phyloP scores from a whole-genome alignment of 2,113 vertebrate genomes.

The Hypanus sabinus region DNA sequence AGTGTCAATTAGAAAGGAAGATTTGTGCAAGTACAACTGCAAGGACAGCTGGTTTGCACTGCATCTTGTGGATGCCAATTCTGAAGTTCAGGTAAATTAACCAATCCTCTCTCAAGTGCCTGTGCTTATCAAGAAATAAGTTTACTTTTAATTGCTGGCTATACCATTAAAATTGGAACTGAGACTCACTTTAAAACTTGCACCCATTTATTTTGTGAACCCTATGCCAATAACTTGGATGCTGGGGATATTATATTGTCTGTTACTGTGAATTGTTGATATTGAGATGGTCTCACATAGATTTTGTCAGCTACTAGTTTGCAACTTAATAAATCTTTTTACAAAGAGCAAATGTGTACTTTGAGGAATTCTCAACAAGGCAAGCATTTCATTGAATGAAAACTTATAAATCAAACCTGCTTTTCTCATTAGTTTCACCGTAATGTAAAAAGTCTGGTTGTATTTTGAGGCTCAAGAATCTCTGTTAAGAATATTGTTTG shows the following conservation, averaged over 20 bases:
- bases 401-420: no score
- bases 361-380: no score
- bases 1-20: conserved; percentile 91
- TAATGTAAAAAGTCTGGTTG: no score
- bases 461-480: no score
- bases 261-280: background rate
- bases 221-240: background rate
- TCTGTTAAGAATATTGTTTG: no score
- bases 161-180: no score
- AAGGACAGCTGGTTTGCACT: conserved; percentile 90
- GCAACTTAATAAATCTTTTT: no score
- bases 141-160: no score
- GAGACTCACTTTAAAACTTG: background rate
- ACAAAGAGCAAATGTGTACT: no score
- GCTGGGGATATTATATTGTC: background rate
- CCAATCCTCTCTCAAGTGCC: background rate
- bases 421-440: no score
- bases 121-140: background rate
- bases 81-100: conserved; percentile 89
- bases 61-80: conserved; percentile 87
- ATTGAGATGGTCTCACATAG: background rate
- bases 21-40: conserved; percentile 78
- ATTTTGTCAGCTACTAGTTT: background rate
- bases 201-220: background rate
- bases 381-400: no score